Percentiles rank a stretch among this genome's conserved stretches.
Conservation (phyloP, 2,113 vertebrate species). For the Bubalus kerabau region DNA sequence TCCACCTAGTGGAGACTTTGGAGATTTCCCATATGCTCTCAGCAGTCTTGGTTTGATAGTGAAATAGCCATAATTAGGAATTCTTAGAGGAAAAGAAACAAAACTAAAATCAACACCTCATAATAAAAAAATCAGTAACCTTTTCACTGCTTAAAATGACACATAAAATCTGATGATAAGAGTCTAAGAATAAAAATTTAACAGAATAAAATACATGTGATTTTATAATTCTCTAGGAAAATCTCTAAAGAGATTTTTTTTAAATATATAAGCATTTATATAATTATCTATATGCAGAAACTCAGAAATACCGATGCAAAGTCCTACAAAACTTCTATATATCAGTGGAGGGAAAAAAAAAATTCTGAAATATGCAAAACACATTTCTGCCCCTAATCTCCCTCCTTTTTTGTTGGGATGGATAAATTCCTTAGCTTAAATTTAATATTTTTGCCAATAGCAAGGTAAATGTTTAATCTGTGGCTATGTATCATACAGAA, state of each 20-base stretch:
- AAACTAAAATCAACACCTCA: conserved; percentile 20
- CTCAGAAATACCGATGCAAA: conserved; percentile 45
- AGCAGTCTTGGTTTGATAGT: too few relatives aligned
- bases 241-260: conserved; percentile 6
- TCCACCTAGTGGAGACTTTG: too few relatives aligned
- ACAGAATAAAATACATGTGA: conserved; percentile 57
- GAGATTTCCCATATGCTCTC: too few relatives aligned
- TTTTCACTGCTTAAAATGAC: conserved; percentile 40
- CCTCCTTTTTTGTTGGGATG: not conserved
- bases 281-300: conserved; percentile 55
- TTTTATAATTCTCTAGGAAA: conserved; percentile 59
- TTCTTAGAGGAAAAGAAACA: not conserved
- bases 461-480: conserved; percentile 30
- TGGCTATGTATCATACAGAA: conserved; percentile 45
- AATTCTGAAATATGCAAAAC: conserved; percentile 29
- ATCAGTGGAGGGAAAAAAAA: conserved; percentile 3
- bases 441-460: conserved; percentile 20
- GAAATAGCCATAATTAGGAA: not conserved
- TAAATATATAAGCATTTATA: conserved; percentile 45
- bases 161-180: conserved; percentile 24
- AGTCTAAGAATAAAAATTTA: conserved; percentile 53
- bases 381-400: not conserved
- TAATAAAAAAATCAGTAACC: conserved; percentile 25
- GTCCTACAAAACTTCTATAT: conserved; percentile 35
- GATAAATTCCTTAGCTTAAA: conserved; percentile 44